These are phyloP conservation scores for Tuta absoluta DNA, from an alignment of 2,888 invertebrate genomes.

Conservation along the genomic window DNA sequence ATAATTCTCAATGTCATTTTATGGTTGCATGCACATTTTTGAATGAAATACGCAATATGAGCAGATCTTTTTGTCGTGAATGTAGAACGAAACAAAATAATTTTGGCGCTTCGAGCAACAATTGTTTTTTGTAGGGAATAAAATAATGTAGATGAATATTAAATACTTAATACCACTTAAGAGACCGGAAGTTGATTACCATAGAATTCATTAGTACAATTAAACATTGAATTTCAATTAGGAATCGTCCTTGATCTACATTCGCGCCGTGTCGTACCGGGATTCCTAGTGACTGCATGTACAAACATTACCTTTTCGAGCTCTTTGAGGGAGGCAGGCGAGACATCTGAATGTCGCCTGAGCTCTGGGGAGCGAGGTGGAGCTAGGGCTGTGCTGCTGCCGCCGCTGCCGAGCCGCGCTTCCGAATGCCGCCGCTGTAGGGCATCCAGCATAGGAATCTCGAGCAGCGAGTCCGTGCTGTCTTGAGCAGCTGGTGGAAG, in stretches of 20 bases:
- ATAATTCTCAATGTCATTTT: constrained; percentile 44
- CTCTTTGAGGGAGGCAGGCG: constrained; percentile 92
- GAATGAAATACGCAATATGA: background rate
- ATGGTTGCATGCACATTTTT: constrained; percentile 7
- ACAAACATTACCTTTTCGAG: constrained; percentile 88
- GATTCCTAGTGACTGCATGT: constrained; percentile 8
- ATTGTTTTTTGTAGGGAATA: background rate
- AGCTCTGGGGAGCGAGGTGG: constrained; percentile 92
- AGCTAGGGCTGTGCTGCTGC: constrained; percentile 84
- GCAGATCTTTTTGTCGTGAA: background rate
- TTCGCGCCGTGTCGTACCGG: constrained; percentile 31
- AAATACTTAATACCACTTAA: background rate
- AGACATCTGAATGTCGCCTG: constrained; percentile 91
- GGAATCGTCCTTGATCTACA: constrained; percentile 17
- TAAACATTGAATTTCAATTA: constrained; percentile 9
- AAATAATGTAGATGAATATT: background rate
- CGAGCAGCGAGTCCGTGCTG: constrained; percentile 91
- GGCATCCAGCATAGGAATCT: constrained; percentile 89
- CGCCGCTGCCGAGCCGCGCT: constrained; percentile 77
- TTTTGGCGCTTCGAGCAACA: background rate
- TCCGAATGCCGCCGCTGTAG: constrained; percentile 91
- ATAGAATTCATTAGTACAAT: constrained; percentile 14
- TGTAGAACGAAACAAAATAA: background rate
- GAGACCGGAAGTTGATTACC: constrained; percentile 16
- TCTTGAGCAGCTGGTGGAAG: constrained; percentile 88